Conservation (phyloP, 2,113 vertebrate species). For the Xiphophorus hellerii region DNA sequence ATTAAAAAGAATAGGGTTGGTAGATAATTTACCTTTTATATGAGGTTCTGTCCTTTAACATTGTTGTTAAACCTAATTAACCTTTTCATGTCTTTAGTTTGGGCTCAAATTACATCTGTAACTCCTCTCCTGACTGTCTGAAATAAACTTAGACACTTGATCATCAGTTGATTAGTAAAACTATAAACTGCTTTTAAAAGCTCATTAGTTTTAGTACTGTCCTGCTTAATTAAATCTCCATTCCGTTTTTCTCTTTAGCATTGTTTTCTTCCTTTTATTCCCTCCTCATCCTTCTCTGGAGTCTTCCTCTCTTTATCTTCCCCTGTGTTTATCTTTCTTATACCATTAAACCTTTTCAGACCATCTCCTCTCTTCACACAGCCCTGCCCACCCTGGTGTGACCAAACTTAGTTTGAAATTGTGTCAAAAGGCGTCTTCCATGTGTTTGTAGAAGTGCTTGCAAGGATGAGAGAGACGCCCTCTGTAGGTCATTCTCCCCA, state of each 20-base stretch:
- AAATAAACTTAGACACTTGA: slow-evolving; percentile 75
- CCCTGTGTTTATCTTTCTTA: slow-evolving; percentile 68
- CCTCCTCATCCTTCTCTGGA: slow-evolving; percentile 36
- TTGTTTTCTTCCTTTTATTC: slow-evolving; percentile 55
- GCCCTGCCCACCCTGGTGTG: slow-evolving; percentile 71
- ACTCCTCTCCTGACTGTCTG: slow-evolving; percentile 46
- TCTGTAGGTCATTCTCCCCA: slow-evolving; percentile 74
- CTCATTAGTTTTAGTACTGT: slow-evolving; percentile 65
- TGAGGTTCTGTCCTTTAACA: neutral
- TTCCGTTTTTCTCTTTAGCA: slow-evolving; percentile 63
- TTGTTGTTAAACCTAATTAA: neutral
- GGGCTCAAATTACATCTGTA: slow-evolving; percentile 60
- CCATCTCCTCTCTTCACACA: slow-evolving; percentile 62
- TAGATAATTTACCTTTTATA: slow-evolving; percentile 1
- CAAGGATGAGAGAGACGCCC: slow-evolving; percentile 75
- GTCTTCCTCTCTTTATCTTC: slow-evolving; percentile 59
- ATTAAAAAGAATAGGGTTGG: neutral
- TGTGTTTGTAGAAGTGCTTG: slow-evolving; percentile 77
- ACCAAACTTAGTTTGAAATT: slow-evolving; percentile 46
- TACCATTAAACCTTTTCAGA: slow-evolving; percentile 71
- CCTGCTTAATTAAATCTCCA: slow-evolving; percentile 69
- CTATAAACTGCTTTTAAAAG: slow-evolving; percentile 66
- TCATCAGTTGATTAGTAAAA: slow-evolving; percentile 77
- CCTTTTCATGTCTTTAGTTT: slow-evolving; percentile 46
- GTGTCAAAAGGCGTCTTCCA: slow-evolving; percentile 45